Conservation (phyloP, 2,797 vertebrate species). For the Chelonia mydas region DNA sequence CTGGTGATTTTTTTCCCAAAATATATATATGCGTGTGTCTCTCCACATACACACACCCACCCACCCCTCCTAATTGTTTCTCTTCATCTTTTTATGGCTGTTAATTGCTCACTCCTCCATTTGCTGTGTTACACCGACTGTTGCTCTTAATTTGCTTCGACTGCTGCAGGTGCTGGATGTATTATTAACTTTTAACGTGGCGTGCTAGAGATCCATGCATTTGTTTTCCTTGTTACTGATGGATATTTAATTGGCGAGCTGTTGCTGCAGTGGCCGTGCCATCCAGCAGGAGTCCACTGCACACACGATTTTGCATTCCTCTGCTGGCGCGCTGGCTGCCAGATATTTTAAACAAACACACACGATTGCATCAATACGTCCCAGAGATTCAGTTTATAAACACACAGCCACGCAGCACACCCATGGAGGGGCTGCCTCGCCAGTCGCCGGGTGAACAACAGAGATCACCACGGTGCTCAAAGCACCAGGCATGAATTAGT, state of each 20-base stretch:
- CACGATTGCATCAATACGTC: fast-evolving
- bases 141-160: constrained; percentile 72
- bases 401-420: fast-evolving
- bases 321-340: neutral
- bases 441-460: neutral
- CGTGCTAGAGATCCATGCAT: constrained; percentile 29
- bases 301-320: neutral
- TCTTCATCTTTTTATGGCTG: constrained; percentile 68
- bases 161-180: constrained; percentile 79
- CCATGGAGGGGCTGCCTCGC: fast-evolving
- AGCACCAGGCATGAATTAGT: neutral
- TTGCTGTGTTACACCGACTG: constrained; percentile 71
- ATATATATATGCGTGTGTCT: neutral
- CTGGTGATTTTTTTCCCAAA: neutral
- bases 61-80: constrained; percentile 45
- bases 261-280: neutral
- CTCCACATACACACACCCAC: neutral
- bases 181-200: constrained; percentile 77
- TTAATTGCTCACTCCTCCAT: constrained; percentile 79
- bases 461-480: neutral
- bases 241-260: constrained; percentile 73
- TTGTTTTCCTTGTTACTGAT: constrained; percentile 67
- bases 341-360: neutral
- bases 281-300: constrained; percentile 5
- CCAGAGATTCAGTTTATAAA: fast-evolving